Evolutionary conservation across 2,888 invertebrate genomes (phyloP).

Genomic region (Schizotus pectinicornis): DNA sequence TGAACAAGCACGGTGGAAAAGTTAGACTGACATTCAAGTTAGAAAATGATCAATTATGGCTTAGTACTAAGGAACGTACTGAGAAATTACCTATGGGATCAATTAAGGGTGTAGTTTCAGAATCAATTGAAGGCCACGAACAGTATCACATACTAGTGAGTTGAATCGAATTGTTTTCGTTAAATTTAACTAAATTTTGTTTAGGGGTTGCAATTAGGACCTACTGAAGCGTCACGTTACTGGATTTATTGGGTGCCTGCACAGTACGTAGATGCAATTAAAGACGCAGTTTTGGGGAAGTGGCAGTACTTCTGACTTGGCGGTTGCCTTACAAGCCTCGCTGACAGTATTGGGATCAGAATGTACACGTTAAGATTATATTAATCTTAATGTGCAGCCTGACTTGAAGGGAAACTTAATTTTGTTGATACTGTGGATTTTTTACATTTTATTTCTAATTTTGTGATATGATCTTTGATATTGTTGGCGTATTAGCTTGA

Average conservation of each 20-base stretch:
- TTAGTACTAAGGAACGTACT: slow-evolving; percentile 91
- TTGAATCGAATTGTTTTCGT: slow-evolving; percentile 1
- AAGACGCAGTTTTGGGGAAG: slow-evolving; percentile 86
- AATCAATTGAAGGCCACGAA: slow-evolving; percentile 87
- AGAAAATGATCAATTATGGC: slow-evolving; percentile 89
- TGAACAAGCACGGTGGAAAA: slow-evolving; percentile 89
- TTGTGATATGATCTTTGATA: slow-evolving; percentile 28
- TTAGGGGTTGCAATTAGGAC: slow-evolving; percentile 86
- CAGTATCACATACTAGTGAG: slow-evolving; percentile 89
- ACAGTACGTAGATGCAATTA: slow-evolving; percentile 88
- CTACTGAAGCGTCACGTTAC: slow-evolving; percentile 89
- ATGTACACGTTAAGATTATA: slow-evolving; percentile 26
- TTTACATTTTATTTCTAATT: slow-evolving; percentile 16
- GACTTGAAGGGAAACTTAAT: slow-evolving; percentile 26
- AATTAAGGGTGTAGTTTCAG: slow-evolving; percentile 80
- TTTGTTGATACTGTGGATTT: slow-evolving; percentile 14
- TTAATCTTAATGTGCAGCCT: slow-evolving; percentile 27
- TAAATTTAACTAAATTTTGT: slow-evolving; percentile 17
- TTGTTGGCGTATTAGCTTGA: slow-evolving; percentile 27
- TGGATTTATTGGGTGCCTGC: slow-evolving; percentile 97
- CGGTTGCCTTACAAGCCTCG: slow-evolving; percentile 5
- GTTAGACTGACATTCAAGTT: slow-evolving; percentile 90
- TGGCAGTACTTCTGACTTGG: slow-evolving; percentile 78
- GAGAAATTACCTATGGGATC: slow-evolving; percentile 91
- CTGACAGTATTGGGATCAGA: slow-evolving; percentile 32